Conservation (phyloP, 2,888 invertebrate genomes). For the Apotomis turbidana region DNA sequence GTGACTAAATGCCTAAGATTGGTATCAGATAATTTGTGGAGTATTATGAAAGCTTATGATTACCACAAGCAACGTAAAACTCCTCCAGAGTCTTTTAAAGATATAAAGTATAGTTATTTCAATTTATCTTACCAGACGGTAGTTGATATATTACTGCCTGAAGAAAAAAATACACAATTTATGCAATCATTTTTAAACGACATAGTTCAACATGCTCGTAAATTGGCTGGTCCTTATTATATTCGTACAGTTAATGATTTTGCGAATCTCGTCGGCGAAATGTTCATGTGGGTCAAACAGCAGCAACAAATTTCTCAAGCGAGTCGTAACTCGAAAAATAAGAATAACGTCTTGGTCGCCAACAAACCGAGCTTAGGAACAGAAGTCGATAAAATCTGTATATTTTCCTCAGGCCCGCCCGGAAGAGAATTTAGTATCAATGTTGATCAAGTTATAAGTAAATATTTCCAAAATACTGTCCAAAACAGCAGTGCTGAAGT, state of each 20-base stretch:
- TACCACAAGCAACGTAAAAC: conserved; percentile 12
- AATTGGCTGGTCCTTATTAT: conserved; percentile 7
- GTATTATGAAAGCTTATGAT: conserved; percentile 20
- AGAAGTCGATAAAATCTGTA: conserved; percentile 13
- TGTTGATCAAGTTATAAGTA: conserved; percentile 7
- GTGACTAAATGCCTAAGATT: neutral
- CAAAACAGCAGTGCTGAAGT: neutral
- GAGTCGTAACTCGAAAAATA: neutral
- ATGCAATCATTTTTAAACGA: conserved; percentile 17
- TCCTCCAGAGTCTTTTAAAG: conserved; percentile 2
- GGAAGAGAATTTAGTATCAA: conserved; percentile 29
- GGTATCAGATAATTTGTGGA: conserved; percentile 25
- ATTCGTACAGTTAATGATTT: conserved; percentile 4
- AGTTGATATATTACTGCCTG: conserved; percentile 14
- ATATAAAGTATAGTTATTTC: conserved; percentile 21
- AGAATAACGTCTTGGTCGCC: neutral
- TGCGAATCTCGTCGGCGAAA: conserved; percentile 19
- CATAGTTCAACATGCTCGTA: conserved; percentile 4
- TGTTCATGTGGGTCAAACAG: conserved; percentile 23
- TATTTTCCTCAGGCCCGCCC: conserved; percentile 27
- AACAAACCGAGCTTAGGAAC: neutral
- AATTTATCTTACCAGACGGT: conserved; percentile 17
- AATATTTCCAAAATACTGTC: conserved; percentile 1
- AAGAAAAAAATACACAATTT: conserved; percentile 27
- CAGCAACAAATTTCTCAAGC: neutral